A percentile compares a stretch with the other conserved stretches of the same genome.
Conservation (phyloP, 2,797 vertebrate genomes). For the Chloroceryle amazona region DNA sequence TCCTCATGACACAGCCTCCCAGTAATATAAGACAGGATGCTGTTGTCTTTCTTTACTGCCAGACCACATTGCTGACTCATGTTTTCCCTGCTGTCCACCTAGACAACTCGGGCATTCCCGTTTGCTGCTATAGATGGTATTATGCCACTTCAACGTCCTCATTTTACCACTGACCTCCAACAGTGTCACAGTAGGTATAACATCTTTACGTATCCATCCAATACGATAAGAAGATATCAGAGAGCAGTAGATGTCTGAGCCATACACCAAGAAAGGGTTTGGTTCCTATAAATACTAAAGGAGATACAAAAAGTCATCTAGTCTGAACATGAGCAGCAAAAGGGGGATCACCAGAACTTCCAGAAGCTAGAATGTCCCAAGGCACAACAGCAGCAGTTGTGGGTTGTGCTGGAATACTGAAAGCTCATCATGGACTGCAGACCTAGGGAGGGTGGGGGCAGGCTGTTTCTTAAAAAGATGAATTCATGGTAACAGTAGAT, state of each 20-base stretch:
- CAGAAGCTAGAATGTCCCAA: not conserved
- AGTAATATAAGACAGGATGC: not conserved
- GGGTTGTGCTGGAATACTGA: not conserved
- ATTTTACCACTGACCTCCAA: not conserved
- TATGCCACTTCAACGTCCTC: not conserved
- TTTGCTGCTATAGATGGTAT: not conserved
- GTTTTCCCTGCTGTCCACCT: not conserved
- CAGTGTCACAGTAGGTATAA: not conserved
- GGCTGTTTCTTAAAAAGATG: not conserved
- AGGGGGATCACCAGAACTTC: not conserved
- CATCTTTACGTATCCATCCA: not conserved
- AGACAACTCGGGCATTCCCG: not conserved
- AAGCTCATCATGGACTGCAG: not conserved
- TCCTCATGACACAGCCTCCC: not conserved
- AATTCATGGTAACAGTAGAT: not conserved
- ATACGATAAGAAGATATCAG: not conserved
- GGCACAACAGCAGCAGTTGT: not conserved
- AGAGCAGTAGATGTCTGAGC: not conserved
- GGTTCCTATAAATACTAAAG: not conserved
- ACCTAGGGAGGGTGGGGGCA: accelerated
- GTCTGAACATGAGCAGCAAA: not conserved
- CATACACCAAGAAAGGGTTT: not conserved
- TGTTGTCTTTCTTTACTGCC: not conserved
- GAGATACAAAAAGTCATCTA: not conserved
- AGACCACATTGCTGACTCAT: not conserved